Evolutionary conservation across 2,113 vertebrate species (phyloP), one percentile per base, ranked within the genome.

Genomic region (Zingel zingel): DNA sequence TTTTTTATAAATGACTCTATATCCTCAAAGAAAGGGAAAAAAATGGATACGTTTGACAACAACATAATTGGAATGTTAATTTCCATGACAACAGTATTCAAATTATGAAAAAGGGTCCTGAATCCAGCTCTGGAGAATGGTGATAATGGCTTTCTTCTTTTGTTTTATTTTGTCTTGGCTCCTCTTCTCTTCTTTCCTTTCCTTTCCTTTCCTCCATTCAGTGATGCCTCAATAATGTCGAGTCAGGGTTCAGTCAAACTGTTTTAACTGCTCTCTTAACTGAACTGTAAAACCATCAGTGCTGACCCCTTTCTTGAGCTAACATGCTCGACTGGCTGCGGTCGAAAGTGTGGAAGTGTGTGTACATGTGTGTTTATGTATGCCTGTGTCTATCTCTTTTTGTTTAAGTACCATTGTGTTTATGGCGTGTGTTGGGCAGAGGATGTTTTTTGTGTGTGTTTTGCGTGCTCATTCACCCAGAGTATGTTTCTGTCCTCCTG

Each of bases 251-350:
- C 43, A 67, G 56, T 76, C 54, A 58, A 36, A 73, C 65, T 15
- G 43, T 68, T 85, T 86, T 62, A 83, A 77, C 45, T 89, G 61
- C 53, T 67, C 25, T 73, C 45, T 53, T 75, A 48, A 57, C 54
- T 86, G 70, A 90, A 69, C 88, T 82, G 68, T 83, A 71, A 83
- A 83, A 57, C 25, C 75, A 81, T 74, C 61, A 11, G 43, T 43
- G 43, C 70, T 84, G 80, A 86, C 77, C 84, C 67, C 74, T 79
- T 69, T 58, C 67, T 71, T 68, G 43, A 33, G 48, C 74, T 39
- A 57, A 74, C 80, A 82, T n/a, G 80, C 88, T 67, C 51, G 10
- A 75, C 70, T 45, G 66, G 62, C 81, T 73, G 21, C 14, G 39
- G 33, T 61, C 71, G 27, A 48, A 59, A 77, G 47, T 66, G 61